phyloP scores from a whole-genome alignment of 2,113 vertebrate genomes.

The Arizona elegans region DNA sequence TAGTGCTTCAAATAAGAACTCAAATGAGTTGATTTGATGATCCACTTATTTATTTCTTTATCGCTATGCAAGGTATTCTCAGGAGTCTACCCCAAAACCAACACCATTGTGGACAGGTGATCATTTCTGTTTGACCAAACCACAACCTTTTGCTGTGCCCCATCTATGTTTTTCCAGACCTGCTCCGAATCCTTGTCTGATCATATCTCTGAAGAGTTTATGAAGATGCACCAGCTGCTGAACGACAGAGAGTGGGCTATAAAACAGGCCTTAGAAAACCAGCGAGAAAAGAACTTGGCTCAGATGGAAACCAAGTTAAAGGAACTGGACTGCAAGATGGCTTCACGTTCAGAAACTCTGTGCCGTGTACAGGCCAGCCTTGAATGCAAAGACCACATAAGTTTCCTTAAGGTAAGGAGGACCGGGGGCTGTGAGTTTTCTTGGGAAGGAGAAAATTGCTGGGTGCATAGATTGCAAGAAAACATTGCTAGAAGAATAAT shows the following conservation, averaged over 20 bases:
- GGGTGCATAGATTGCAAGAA: background rate
- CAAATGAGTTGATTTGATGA: background rate
- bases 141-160: background rate
- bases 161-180: background rate
- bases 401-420: constrained; percentile 26
- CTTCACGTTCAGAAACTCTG: constrained; percentile 13
- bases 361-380: background rate
- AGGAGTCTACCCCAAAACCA: background rate
- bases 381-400: constrained; percentile 1
- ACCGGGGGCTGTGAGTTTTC: background rate
- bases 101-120: fast-evolving
- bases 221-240: constrained; percentile 25
- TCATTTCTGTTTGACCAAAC: background rate
- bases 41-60: background rate
- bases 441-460: background rate
- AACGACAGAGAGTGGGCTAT: background rate
- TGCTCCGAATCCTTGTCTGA: constrained; percentile 15
- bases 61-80: background rate
- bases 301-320: constrained; percentile 28
- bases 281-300: constrained; percentile 8
- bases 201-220: constrained; percentile 20
- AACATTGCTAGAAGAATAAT: background rate
- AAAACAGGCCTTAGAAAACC: constrained; percentile 17
- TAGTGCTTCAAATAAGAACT: background rate
- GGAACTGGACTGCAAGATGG: constrained; percentile 13